These are phyloP conservation scores for Anastatus disparis DNA, from an alignment of 1,140 invertebrate species.

Conservation along the genomic window DNA sequence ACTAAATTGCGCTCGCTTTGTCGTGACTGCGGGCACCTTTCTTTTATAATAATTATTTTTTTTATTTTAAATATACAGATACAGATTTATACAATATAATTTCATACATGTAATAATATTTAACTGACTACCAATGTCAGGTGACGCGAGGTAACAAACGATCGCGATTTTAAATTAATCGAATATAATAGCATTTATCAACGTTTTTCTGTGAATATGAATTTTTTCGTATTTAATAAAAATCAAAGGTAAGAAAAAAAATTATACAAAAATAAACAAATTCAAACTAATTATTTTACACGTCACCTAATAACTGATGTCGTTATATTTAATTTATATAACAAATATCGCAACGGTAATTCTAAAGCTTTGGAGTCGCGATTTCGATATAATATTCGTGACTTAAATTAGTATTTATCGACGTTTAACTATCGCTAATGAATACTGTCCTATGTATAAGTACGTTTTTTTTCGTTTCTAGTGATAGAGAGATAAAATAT, in stretches of 20 bases:
- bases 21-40: not conserved
- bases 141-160: slow-evolving; percentile 48
- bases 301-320: slow-evolving; percentile 45
- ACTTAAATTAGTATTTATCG: slow-evolving; percentile 48
- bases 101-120: slow-evolving; percentile 48
- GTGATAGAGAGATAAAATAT: slow-evolving; percentile 13
- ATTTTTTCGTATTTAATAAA: not conserved
- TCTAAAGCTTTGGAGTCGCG: slow-evolving; percentile 64
- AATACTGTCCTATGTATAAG: slow-evolving; percentile 65
- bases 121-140: slow-evolving; percentile 45
- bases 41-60: not conserved
- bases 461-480: slow-evolving; percentile 49
- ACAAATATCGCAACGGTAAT: slow-evolving; percentile 59
- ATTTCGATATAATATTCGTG: slow-evolving; percentile 52
- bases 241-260: not conserved
- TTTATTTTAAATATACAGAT: slow-evolving; percentile 43
- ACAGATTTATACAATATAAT: slow-evolving; percentile 46
- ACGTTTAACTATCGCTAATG: slow-evolving; percentile 53
- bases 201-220: slow-evolving; percentile 16
- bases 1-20: slow-evolving; percentile 3
- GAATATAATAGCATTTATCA: slow-evolving; percentile 19
- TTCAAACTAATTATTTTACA: slow-evolving; percentile 37
- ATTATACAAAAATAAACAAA: slow-evolving; percentile 19
- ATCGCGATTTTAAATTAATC: slow-evolving; percentile 21
- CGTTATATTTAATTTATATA: slow-evolving; percentile 44